phyloP scores from a whole-genome alignment of 1,140 invertebrate species.

The Lordiphosa collinella region DNA sequence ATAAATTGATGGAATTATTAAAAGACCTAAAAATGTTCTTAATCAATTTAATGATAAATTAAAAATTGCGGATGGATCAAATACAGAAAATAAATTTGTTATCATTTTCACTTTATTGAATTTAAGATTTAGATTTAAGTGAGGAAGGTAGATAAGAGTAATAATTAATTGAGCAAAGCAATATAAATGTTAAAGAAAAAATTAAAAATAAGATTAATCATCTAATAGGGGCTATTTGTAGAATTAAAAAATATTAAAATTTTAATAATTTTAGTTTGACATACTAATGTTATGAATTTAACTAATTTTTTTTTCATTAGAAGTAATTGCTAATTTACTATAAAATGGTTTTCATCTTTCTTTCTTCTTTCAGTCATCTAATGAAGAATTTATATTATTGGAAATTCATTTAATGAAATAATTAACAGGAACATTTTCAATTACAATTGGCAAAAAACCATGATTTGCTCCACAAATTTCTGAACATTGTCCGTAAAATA shows the following conservation, averaged over 20 bases:
- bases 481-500: slow-evolving; percentile 87
- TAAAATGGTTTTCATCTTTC: slow-evolving; percentile 80
- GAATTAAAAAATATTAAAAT: slow-evolving; percentile 81
- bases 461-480: slow-evolving; percentile 84
- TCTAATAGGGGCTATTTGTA: slow-evolving; percentile 81
- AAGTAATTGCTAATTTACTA: slow-evolving; percentile 81
- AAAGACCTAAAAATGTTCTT: slow-evolving; percentile 79
- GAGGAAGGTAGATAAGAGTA: slow-evolving; percentile 69
- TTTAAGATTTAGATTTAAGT: slow-evolving; percentile 63
- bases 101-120: slow-evolving; percentile 81
- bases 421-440: slow-evolving; percentile 82
- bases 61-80: slow-evolving; percentile 80
- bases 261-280: slow-evolving; percentile 82
- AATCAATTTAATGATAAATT: slow-evolving; percentile 82
- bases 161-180: slow-evolving; percentile 81
- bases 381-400: slow-evolving; percentile 80
- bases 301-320: slow-evolving; percentile 82
- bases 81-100: slow-evolving; percentile 82
- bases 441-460: slow-evolving; percentile 80
- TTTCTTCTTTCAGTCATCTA: slow-evolving; percentile 84
- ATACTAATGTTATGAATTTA: slow-evolving; percentile 81
- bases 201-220: slow-evolving; percentile 81
- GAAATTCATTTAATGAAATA: slow-evolving; percentile 82
- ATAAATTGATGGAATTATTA: slow-evolving; percentile 80
- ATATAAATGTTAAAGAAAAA: slow-evolving; percentile 80